These are phyloP conservation scores for Pelagia noctiluca DNA, from an alignment of 30 jellyfish, hydroid and myxozoan genomes.

Conservation along the genomic window DNA sequence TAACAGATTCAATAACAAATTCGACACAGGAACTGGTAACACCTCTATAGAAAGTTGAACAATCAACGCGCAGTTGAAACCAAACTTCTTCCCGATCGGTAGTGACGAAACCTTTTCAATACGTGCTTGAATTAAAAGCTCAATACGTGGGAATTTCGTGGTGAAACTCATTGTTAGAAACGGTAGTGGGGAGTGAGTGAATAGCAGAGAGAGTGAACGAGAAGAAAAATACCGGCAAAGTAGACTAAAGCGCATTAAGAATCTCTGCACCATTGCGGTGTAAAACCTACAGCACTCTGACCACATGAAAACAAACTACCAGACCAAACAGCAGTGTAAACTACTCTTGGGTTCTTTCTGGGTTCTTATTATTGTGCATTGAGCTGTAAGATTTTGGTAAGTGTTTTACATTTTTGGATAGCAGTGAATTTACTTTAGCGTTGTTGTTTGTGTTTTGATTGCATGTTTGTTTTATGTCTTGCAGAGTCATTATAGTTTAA, in stretches of 20 bases:
- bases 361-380: too few species aligned
- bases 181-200: not conserved
- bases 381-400: too few species aligned
- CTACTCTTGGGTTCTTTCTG: too few species aligned
- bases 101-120: not conserved
- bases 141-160: not conserved
- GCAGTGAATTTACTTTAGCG: too few species aligned
- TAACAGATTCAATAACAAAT: not conserved
- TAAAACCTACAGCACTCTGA: not conserved
- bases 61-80: not conserved
- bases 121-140: not conserved
- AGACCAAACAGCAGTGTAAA: too few species aligned
- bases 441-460: too few species aligned
- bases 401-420: too few species aligned
- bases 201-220: not conserved
- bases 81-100: not conserved
- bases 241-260: not conserved
- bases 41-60: not conserved
- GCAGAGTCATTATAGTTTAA: too few species aligned
- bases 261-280: conserved; percentile 10
- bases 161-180: not conserved
- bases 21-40: not conserved
- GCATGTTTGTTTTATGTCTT: too few species aligned
- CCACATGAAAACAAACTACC: conserved; percentile 6
- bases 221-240: not conserved